Evolutionary conservation across 2,113 vertebrate species (phyloP).

Genomic region (Redunca redunca): DNA sequence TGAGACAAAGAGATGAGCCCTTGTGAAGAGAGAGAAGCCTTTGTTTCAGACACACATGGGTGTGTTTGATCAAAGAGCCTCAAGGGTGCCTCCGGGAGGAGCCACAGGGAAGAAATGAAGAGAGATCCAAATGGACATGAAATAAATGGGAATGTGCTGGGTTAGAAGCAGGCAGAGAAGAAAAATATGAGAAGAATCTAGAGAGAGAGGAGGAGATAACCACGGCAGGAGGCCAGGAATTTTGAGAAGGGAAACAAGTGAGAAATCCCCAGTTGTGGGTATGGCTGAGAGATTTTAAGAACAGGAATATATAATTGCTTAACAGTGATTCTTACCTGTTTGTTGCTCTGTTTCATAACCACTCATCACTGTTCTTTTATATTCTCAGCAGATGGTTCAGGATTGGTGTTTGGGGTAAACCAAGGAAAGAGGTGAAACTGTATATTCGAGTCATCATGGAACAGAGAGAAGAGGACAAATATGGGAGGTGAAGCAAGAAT

Average conservation of each 20-base stretch:
- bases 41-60: not conserved
- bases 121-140: not conserved
- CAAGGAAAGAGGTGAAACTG: not conserved
- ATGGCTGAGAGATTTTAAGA: not conserved
- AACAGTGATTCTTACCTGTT: not conserved
- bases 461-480: not conserved
- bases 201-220: not conserved
- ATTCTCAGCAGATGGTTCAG: not conserved
- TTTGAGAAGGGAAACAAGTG: not conserved
- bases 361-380: not conserved
- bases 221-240: not conserved
- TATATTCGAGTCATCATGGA: not conserved
- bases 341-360: not conserved
- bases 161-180: not conserved
- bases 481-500: not conserved
- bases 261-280: not conserved
- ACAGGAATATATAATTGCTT: not conserved
- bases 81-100: not conserved
- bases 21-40: not conserved
- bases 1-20: not conserved
- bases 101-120: not conserved
- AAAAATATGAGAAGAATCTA: not conserved
- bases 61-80: not conserved
- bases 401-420: not conserved
- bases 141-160: not conserved